Evolutionary conservation across 92 coral and sea anemone species (phyloP), one percentile per base, ranked within the genome.

Genomic region (Muricea muricata): DNA sequence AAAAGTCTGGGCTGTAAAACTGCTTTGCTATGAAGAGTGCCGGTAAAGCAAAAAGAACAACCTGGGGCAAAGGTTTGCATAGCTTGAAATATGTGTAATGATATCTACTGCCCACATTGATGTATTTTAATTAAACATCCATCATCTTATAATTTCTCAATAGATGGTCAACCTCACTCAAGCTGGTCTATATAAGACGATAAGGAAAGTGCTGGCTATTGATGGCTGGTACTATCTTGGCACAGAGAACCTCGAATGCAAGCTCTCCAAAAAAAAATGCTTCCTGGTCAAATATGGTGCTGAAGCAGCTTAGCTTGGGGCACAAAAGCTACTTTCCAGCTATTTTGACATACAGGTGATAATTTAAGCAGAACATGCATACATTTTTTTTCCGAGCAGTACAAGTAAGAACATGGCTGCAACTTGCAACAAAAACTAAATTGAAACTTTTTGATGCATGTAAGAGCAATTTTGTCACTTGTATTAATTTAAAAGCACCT

Each of bases 211-310:
- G 8, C 55, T 79, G 32, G 52, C n/a, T 13, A 66, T 57, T 15
- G 70, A 79, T 57, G 84, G 84, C n/a, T 79, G 73, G 56, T 79
- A 79, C 23, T 79, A 58, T 41, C 20, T 79, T 70, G 84, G 46
- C 0, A 79, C 84, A 0, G 84, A 79, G 29, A 58, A 79, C 33
- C 50, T 79, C 0, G 84, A 79, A 35, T 79, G 84, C 73, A 56
- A 55, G 7, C 30, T 28, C 15, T 52, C 46, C 68, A 0, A 13
- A 30, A 56, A 77, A 26, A 54, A 77, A 29, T 52, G 41, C 42
- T 1, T 39, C 54, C 26, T 57, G 84, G 84, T 77, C 82, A 7
- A 26, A 23, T 28, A 46, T 41, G n/a, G 32, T 77, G 2, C 12
- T 50, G 13, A 18, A 54, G 48, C 73, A 67, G 47, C 45, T 47